Evolutionary conservation across 2,888 invertebrate species (phyloP).

Genomic region (Plebejus argus): DNA sequence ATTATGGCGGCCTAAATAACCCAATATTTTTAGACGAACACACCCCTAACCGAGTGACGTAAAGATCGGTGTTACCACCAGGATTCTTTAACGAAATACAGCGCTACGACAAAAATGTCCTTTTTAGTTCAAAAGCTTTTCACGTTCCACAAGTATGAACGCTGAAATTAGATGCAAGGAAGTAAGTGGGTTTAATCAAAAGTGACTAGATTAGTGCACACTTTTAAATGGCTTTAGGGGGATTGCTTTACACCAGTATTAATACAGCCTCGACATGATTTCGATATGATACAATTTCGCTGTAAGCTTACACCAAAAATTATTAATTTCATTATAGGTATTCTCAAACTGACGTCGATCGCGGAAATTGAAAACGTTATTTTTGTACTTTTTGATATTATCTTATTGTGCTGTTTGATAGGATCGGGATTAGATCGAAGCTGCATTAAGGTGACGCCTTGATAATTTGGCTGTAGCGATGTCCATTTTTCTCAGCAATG

Average conservation of each 20-base stretch:
- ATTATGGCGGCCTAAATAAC: too few relatives aligned
- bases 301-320: too few relatives aligned
- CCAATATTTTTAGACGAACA: neutral
- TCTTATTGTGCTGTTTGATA: too few relatives aligned
- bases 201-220: neutral
- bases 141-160: neutral
- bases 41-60: neutral
- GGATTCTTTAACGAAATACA: neutral
- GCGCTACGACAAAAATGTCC: neutral
- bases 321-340: too few relatives aligned
- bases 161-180: slow-evolving; percentile 14
- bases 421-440: too few relatives aligned
- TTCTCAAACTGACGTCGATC: neutral
- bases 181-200: neutral
- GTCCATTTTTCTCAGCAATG: too few relatives aligned
- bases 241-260: neutral
- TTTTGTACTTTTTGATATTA: too few relatives aligned
- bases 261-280: neutral
- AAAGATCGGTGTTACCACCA: slow-evolving; percentile 5
- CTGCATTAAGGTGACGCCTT: too few relatives aligned
- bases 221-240: neutral
- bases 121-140: slow-evolving; percentile 11
- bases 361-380: too few relatives aligned
- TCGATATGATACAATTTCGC: neutral
- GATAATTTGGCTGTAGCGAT: too few relatives aligned